Evolutionary conservation across 2,888 invertebrate species (phyloP).

Genomic region (Dasypolia templi): DNA sequence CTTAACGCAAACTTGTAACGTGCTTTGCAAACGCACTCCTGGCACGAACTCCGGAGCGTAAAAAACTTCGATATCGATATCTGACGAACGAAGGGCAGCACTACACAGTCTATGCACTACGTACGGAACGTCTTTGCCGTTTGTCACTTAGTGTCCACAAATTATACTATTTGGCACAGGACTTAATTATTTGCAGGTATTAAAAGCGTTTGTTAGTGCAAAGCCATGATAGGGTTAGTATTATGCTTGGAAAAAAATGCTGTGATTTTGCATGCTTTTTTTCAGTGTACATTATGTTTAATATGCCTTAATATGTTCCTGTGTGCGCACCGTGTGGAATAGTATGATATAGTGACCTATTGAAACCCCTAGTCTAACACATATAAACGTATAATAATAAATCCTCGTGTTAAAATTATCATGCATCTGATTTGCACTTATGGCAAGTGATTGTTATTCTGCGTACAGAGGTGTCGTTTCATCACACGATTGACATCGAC

Average conservation of each 20-base stretch:
- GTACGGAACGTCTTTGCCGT: slow-evolving; percentile 83
- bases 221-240: slow-evolving; percentile 62
- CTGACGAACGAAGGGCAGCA: slow-evolving; percentile 77
- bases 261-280: slow-evolving; percentile 37
- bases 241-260: not conserved
- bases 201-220: slow-evolving; percentile 66
- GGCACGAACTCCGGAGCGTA: slow-evolving; percentile 97
- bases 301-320: slow-evolving; percentile 12
- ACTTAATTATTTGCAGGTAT: slow-evolving; percentile 47
- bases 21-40: slow-evolving; percentile 99
- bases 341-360: not conserved
- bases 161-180: slow-evolving; percentile 57
- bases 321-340: not conserved
- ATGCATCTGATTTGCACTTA: slow-evolving; percentile 62
- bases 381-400: slow-evolving; percentile 20
- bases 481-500: slow-evolving; percentile 74
- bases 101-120: slow-evolving; percentile 83
- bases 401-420: slow-evolving; percentile 57
- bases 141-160: slow-evolving; percentile 76
- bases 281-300: slow-evolving; percentile 23
- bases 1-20: slow-evolving; percentile 87
- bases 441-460: slow-evolving; percentile 73
- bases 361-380: slow-evolving; percentile 17
- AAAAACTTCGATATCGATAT: slow-evolving; percentile 81
- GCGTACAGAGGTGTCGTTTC: slow-evolving; percentile 65